Conservation (phyloP, 2,797 vertebrate genomes). For the Thalassophryne amazonica region DNA sequence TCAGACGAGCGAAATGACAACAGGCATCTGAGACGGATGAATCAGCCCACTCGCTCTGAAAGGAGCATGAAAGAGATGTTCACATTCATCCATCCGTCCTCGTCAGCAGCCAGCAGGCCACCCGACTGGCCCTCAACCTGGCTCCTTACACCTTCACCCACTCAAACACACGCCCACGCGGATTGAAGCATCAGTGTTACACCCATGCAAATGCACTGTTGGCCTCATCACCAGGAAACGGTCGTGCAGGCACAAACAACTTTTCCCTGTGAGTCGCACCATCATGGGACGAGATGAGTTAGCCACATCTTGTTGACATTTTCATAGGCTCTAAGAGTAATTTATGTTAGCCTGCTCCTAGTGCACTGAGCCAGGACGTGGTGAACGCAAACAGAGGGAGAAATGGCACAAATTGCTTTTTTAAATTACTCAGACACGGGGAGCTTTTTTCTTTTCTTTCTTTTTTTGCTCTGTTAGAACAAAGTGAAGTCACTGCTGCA, state of each 20-base stretch:
- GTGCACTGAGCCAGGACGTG: conserved; percentile 66
- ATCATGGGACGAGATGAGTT: conserved; percentile 27
- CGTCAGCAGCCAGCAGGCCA: conserved; percentile 31
- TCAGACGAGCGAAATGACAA: conserved; percentile 51
- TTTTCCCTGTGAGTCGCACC: not conserved
- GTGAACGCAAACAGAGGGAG: conserved; percentile 71
- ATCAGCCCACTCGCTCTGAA: conserved; percentile 51
- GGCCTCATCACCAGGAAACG: not conserved
- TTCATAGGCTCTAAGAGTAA: conserved; percentile 69
- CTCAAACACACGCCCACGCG: not conserved
- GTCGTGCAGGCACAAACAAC: not conserved
- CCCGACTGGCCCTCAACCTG: conserved; percentile 9
- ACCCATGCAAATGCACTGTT: not conserved
- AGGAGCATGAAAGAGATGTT: conserved; percentile 66
- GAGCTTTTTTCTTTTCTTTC: too few species aligned
- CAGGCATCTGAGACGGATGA: conserved; percentile 50
- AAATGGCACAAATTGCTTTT: conserved; percentile 78
- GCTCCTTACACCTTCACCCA: conserved; percentile 12
- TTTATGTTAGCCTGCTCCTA: conserved; percentile 70
- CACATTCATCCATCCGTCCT: conserved; percentile 67
- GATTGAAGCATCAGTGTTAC: conserved; percentile 2
- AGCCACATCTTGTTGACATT: conserved; percentile 70
- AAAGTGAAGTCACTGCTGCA: conserved; percentile 66
- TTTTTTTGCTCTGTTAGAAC: conserved; percentile 75
- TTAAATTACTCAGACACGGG: conserved; percentile 74